Percentiles rank a stretch among this genome's conserved stretches.
phyloP scores from a whole-genome alignment of 2,797 vertebrate species.

The Ctenosaura bakeri region DNA sequence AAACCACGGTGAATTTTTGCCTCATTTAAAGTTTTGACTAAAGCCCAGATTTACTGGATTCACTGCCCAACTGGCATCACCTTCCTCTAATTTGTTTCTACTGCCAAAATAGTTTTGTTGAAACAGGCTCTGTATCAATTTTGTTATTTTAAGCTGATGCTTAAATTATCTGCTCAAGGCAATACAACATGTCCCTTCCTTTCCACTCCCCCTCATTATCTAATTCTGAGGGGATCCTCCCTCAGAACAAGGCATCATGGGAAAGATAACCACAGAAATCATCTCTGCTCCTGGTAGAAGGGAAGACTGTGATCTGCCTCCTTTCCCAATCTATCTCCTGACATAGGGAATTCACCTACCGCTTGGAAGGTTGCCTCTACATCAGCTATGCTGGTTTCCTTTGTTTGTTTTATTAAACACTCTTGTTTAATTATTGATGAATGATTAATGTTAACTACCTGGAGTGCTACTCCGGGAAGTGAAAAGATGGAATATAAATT shows the following conservation, averaged over 20 bases:
- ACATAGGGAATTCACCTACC: not conserved
- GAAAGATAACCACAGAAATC: not conserved
- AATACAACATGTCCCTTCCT: not conserved
- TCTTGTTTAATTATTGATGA: not conserved
- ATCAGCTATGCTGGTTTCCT: not conserved
- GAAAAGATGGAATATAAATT: conserved; percentile 4
- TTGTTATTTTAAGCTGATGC: not conserved
- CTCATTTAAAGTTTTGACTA: too few relatives aligned
- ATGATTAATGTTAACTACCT: not conserved
- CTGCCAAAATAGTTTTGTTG: not conserved
- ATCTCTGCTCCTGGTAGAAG: not conserved
- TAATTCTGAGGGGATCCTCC: not conserved
- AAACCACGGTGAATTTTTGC: too few relatives aligned
- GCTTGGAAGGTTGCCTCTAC: not conserved
- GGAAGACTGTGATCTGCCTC: too few relatives aligned
- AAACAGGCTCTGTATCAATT: not conserved
- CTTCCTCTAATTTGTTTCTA: not conserved
- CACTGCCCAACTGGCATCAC: not conserved
- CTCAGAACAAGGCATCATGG: not conserved
- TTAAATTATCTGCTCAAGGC: not conserved
- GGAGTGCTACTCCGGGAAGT: not conserved
- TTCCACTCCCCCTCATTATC: not conserved
- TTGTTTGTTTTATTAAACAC: not conserved
- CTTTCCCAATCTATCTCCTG: not conserved
- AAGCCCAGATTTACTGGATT: too few relatives aligned